Evolutionary conservation across 2,888 invertebrate genomes (phyloP), one percentile per base, ranked within the genome.

Genomic region (Eledona agricola): DNA sequence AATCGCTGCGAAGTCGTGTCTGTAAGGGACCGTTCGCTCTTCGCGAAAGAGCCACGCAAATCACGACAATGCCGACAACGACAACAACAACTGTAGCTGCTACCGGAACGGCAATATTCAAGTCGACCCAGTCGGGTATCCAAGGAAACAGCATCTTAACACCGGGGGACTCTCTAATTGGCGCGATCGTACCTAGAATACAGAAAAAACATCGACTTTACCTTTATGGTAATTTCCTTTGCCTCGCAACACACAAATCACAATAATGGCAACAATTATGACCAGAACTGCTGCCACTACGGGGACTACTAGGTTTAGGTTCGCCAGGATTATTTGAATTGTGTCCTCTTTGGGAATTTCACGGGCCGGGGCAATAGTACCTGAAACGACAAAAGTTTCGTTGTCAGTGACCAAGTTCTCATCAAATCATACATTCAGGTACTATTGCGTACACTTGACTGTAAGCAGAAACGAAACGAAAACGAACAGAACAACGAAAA

Each of bases 281-380:
- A 96, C 93, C 72, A 95, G 84, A 68, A 92, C 83, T 69, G 93
- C 93, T 64, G 93, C 93, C 76, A 92, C 90, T 70, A 95, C 90
- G 49, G 95, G 95, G 72, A 96, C 91, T 80, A 96, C 90, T 74
- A 96, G 87, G 83, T 93, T 93, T 75, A 94, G 85, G 80, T 94
- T 92, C 70, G 90, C 87, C 79, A 93, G 86, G 78, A 93, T 86
- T 73, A 90, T 87, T 83, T 89, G 89, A 80, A 92, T 83, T 67
- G 91, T 90, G 78, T 90, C 90, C 79, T 90, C 90, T 72, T 88
- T 87, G 74, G 88, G 88, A 72, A 89, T 82, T 77, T 91, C 92
- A 78, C 91, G 89, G 77, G 87, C 87, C 80, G 93, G 93, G 80
- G 93, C 91, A 81, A 93, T 89, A 81, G 93, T 93, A 88, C 93